Conservation (phyloP, 1,140 invertebrate genomes). For the Prorops nasuta region DNA sequence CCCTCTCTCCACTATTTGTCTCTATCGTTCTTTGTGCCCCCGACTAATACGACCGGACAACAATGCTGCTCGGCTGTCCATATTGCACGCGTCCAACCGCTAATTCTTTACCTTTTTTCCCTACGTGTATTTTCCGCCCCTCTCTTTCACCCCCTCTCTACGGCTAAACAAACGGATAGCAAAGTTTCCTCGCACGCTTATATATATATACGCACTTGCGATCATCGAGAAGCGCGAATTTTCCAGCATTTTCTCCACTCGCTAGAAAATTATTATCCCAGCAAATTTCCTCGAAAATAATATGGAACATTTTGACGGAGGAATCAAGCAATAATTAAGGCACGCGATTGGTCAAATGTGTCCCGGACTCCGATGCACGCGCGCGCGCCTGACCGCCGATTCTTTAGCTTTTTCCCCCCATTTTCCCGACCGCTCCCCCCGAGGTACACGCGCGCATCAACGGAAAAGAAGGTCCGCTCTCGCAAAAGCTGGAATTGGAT, state of each 20-base stretch:
- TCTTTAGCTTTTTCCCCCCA: background rate
- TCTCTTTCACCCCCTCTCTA: background rate
- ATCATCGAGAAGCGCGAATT: no score
- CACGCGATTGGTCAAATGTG: no score
- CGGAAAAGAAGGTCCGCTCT: background rate
- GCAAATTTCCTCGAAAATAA: no score
- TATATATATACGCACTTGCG: no score
- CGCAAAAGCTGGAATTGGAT: conserved; percentile 27
- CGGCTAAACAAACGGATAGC: no score
- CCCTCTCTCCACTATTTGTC: conserved; percentile 23
- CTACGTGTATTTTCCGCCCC: conserved; percentile 7
- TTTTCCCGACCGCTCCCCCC: background rate
- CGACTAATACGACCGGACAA: conserved; percentile 43
- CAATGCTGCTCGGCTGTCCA: conserved; percentile 36
- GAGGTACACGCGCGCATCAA: conserved; percentile 6
- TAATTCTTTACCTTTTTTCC: conserved; percentile 44
- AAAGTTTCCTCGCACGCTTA: no score
- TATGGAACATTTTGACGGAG: no score
- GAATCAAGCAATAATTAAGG: no score
- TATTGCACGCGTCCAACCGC: conserved; percentile 43
- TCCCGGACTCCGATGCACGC: no score
- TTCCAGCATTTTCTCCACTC: no score
- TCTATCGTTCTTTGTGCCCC: conserved; percentile 19
- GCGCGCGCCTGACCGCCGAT: no score
- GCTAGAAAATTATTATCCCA: no score